A percentile compares a stretch with the other conserved stretches of the same genome.
Conservation (phyloP, 2,113 vertebrate species). For the Copsychus sechellarum region DNA sequence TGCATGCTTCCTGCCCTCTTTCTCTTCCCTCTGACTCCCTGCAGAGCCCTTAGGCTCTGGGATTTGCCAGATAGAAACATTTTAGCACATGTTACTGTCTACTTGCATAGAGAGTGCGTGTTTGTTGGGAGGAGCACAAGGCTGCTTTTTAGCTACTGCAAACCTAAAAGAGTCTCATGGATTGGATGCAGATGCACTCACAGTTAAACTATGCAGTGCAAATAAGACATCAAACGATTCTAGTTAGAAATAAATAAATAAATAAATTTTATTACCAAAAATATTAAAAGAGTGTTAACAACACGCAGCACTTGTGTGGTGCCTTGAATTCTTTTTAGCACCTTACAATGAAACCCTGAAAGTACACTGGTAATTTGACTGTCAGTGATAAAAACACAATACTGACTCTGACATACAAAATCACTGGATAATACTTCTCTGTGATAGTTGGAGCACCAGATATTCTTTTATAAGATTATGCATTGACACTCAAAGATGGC, state of each 20-base stretch:
- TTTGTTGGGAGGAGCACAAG: not conserved
- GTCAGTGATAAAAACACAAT: not conserved
- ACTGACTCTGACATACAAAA: not conserved
- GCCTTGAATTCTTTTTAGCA: not conserved
- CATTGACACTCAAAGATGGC: not conserved
- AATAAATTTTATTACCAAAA: not conserved
- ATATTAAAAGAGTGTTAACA: not conserved
- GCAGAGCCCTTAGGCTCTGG: not conserved
- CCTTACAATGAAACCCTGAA: not conserved
- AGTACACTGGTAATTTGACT: slow-evolving; percentile 4
- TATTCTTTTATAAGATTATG: not conserved
- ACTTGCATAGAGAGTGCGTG: too few relatives aligned
- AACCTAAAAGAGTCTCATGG: not conserved
- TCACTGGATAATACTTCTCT: not conserved
- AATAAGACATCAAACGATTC: not conserved
- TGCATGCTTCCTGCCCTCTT: not conserved
- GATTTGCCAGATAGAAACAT: not conserved
- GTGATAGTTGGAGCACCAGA: not conserved
- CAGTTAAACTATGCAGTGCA: not conserved
- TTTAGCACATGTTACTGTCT: not conserved
- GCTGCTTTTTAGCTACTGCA: not conserved
- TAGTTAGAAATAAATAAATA: not conserved
- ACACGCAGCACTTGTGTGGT: not conserved
- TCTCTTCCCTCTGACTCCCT: not conserved
- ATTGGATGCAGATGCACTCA: not conserved